These are phyloP conservation scores for Sarotherodon lohbergeri DNA, from an alignment of 2,113 vertebrate genomes.

Conservation along the genomic window DNA sequence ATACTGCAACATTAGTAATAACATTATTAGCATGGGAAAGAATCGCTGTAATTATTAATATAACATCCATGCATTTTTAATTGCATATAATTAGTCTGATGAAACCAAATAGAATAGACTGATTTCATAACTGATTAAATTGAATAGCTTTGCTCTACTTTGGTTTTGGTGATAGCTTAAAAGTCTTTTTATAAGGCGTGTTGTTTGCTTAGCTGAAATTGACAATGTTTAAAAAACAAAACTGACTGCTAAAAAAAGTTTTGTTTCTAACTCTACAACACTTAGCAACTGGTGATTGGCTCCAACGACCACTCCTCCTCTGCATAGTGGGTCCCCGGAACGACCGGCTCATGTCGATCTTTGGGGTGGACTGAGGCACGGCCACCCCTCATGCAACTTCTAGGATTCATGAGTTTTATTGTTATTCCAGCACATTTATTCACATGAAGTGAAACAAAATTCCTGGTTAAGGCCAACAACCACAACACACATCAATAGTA, in stretches of 20 bases:
- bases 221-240: neutral
- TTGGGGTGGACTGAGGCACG: rapidly evolving
- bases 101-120: neutral
- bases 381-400: neutral
- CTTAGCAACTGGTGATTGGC: neutral
- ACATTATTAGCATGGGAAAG: neutral
- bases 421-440: neutral
- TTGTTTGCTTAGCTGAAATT: neutral
- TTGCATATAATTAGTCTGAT: neutral
- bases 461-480: neutral
- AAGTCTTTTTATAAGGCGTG: neutral
- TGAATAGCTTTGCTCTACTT: neutral
- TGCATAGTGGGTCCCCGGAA: neutral
- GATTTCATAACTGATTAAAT: neutral
- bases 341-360: neutral
- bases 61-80: rapidly evolving
- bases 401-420: neutral
- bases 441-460: neutral
- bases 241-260: neutral
- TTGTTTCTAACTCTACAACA: neutral
- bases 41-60: neutral
- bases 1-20: neutral
- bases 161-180: neutral
- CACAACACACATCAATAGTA: neutral
- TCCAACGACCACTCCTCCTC: neutral